Percentiles rank a stretch among this genome's conserved stretches.
These are phyloP conservation scores for Papilio helenus DNA, from an alignment of 1,140 invertebrate genomes.

Conservation along the genomic window DNA sequence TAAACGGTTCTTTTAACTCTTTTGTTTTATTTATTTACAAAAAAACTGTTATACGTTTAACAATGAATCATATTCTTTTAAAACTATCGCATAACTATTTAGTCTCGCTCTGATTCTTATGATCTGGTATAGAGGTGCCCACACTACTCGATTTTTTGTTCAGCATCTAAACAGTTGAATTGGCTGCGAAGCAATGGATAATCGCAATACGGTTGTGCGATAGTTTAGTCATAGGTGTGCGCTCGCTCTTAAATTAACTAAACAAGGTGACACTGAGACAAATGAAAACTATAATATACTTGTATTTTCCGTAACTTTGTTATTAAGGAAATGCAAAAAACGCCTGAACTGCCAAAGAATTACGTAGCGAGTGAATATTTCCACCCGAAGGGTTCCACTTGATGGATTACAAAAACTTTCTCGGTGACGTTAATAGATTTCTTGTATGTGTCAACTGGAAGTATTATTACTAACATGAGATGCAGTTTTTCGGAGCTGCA, in stretches of 20 bases:
- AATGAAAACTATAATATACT: neutral
- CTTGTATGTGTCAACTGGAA: conserved; percentile 65
- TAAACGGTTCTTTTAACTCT: conserved; percentile 18
- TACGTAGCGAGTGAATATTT: conserved; percentile 26
- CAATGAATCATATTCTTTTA: neutral
- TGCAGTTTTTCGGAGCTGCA: conserved; percentile 71
- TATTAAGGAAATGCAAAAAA: neutral
- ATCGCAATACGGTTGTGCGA: too few species aligned
- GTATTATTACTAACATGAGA: conserved; percentile 78
- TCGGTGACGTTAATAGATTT: conserved; percentile 77
- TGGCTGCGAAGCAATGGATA: too few species aligned
- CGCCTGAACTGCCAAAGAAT: neutral
- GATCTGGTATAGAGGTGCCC: too few species aligned
- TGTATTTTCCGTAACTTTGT: neutral
- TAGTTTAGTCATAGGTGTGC: too few species aligned
- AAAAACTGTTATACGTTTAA: neutral
- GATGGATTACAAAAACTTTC: conserved; percentile 73
- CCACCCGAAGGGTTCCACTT: conserved; percentile 58
- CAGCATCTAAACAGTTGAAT: too few species aligned
- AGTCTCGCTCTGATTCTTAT: too few species aligned
- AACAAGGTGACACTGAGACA: neutral
- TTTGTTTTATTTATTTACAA: conserved; percentile 19
- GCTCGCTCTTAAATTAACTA: neutral
- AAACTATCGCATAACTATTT: too few species aligned
- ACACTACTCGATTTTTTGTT: too few species aligned